A percentile compares a stretch with the other conserved stretches of the same genome.
Evolutionary conservation across 2,888 invertebrate species (phyloP).

Genomic region (Lycophotia porphyrea): DNA sequence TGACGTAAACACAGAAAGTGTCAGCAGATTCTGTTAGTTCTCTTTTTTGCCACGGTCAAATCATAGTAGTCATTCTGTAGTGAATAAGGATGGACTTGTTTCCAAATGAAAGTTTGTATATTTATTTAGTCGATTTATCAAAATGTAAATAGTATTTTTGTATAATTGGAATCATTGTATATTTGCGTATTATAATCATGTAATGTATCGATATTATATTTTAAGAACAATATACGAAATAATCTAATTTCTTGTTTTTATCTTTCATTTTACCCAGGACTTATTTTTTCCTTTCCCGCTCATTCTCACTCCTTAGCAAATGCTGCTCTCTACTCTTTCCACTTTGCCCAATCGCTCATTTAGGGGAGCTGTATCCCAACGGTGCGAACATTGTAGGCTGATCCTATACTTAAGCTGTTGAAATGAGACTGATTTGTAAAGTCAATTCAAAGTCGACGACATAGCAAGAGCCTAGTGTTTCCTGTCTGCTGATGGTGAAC

Average conservation of each 20-base stretch:
- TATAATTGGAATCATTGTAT: constrained; percentile 1
- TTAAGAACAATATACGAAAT: constrained; percentile 9
- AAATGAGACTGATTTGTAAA: no score
- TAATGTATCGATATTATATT: constrained; percentile 6
- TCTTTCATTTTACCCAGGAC: background rate
- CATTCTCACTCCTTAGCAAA: background rate
- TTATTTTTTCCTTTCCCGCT: background rate
- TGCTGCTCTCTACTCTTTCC: background rate
- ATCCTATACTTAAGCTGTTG: no score
- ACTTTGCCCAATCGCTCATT: background rate
- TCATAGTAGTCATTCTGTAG: background rate
- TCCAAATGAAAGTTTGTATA: background rate
- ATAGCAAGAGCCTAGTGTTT: no score
- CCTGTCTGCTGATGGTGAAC: no score
- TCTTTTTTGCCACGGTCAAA: background rate
- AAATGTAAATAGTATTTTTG: constrained; percentile 22
- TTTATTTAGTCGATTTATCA: constrained; percentile 43
- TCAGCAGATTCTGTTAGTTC: background rate
- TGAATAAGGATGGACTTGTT: constrained; percentile 8
- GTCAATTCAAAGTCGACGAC: no score
- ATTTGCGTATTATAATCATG: background rate
- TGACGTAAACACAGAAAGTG: no score
- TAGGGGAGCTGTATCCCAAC: no score
- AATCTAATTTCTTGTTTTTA: constrained; percentile 2
- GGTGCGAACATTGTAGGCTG: no score